Base-by-base conservation (phyloP, 2,797 vertebrate genomes). In the Rhabdomys pumilio region DNA sequence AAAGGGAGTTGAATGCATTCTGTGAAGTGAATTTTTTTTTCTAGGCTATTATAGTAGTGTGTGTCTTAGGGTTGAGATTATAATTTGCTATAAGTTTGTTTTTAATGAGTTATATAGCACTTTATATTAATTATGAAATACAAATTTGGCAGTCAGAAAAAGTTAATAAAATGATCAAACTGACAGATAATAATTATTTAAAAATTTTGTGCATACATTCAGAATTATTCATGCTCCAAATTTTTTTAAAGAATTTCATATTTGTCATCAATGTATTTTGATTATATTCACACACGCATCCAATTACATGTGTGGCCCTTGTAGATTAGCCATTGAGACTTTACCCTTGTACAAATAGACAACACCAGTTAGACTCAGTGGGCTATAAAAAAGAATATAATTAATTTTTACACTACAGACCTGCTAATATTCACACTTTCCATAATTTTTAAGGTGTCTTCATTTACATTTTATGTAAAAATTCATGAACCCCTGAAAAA, bases 391-490 rank as follows among this genome's bases (percentile, higher is more conserved):
- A 50, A 22, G 29, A 85, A 50, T n/a, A 12, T n/a, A 87, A 17
- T 50, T 50, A 67, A 65, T 95, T 93, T 80, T 88, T 63, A 8
- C 3, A 72, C 47, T 38, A 41, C 19, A 22, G 2, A 55, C 11
- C 85, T 8, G 79, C 22, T n/a, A 26, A 89, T 88, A 90, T 57
- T 26, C 14, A 69, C 20, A 75, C 20, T 38, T 89, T 77, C 50
- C 38, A 69, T 83, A 90, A 80, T 89, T 86, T 86, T 73, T 82
- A 87, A 96, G 96, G 31, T 34, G 90, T 87, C 26, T 69, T 95
- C 61, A 76, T 8, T 80, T n/a, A 65, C 47, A 65, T 81, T 67
- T 92, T 92, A 90, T 29, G 69, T 72, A 38, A 38, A n/a, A 80
- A 76, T 76, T 80, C 4, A 79, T 85, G 76, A 82, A 57, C 17